Evolutionary conservation across 2,888 invertebrate species (phyloP).

Genomic region (Diaphora mendica): DNA sequence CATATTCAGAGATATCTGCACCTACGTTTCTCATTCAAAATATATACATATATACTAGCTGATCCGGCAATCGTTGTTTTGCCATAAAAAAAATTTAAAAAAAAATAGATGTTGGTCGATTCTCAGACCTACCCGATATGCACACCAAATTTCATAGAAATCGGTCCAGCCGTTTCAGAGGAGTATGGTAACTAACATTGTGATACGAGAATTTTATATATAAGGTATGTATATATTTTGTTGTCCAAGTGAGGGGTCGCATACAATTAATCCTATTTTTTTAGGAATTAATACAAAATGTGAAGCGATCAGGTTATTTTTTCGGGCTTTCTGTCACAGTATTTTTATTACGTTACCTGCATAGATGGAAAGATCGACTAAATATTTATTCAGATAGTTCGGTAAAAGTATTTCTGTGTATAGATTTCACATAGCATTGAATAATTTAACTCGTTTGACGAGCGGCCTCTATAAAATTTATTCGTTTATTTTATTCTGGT

Average conservation of each 20-base stretch:
- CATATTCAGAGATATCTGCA: neutral
- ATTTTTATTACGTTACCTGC: neutral
- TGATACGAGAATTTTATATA: too few relatives aligned
- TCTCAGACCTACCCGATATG: too few relatives aligned
- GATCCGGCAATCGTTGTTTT: too few relatives aligned
- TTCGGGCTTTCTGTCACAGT: neutral
- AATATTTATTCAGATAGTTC: neutral
- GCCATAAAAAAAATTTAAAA: too few relatives aligned
- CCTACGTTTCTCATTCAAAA: neutral
- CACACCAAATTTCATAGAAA: too few relatives aligned
- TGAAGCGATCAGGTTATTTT: neutral
- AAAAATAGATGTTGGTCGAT: too few relatives aligned
- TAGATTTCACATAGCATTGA: neutral
- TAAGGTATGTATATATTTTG: too few relatives aligned
- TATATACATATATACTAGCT: too few relatives aligned
- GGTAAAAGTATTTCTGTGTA: neutral
- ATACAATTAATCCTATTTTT: too few relatives aligned
- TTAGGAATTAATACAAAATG: too few relatives aligned
- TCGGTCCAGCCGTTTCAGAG: too few relatives aligned
- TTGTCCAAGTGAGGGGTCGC: neutral
- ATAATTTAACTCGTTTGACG: neutral
- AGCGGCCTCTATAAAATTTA: neutral
- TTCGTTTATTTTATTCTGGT: neutral
- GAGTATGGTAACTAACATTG: too few relatives aligned
- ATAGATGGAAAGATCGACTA: neutral